Percentiles rank a stretch among this genome's conserved stretches.
phyloP scores from a whole-genome alignment of 2,797 vertebrate genomes.

The Lutra lutra region DNA sequence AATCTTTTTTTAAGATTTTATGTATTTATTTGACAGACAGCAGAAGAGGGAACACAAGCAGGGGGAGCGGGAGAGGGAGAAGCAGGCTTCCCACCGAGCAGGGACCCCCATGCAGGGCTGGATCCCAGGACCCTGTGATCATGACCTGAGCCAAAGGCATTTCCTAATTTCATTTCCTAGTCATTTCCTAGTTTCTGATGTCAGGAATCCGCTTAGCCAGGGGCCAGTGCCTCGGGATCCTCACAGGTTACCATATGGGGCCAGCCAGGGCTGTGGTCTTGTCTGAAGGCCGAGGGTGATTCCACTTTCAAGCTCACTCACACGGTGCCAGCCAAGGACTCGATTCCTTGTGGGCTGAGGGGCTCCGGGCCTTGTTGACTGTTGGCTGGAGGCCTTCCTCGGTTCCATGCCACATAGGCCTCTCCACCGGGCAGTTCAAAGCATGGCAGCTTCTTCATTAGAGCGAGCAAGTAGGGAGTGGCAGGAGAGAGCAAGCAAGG shows the following conservation, averaged over 20 bases:
- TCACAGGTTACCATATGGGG: accelerated
- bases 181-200: neutral
- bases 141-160: too few relatives aligned
- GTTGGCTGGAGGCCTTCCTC: neutral
- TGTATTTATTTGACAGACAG: neutral
- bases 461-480: neutral
- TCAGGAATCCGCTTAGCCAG: neutral
- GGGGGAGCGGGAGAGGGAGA: neutral
- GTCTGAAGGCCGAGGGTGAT: neutral
- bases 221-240: neutral
- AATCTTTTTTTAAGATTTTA: neutral
- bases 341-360: neutral
- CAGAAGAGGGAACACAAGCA: neutral
- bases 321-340: neutral
- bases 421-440: neutral
- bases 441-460: neutral
- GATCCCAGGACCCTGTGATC: neutral
- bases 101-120: neutral
- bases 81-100: neutral
- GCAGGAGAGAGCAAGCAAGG: too few relatives aligned
- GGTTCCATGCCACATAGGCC: neutral
- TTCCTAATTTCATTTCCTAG: neutral
- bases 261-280: neutral
- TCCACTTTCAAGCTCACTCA: neutral
- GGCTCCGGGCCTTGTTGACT: neutral